Conservation (phyloP, 1,140 invertebrate species). For the Drosophila rufa region DNA sequence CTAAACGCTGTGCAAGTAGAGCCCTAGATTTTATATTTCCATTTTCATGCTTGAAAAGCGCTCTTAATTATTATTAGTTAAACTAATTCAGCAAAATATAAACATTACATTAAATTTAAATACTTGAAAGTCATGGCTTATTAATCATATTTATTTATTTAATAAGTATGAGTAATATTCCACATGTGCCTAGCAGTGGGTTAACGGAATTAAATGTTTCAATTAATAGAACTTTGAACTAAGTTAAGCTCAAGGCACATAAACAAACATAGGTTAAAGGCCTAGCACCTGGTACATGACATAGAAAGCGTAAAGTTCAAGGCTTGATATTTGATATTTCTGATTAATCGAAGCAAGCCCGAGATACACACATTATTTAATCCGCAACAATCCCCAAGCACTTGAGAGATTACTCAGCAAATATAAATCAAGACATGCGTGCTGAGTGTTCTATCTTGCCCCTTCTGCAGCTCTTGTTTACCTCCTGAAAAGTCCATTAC, state of each 20-base stretch:
- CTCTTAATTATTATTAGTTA: slow-evolving; percentile 29
- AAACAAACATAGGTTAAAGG: background rate
- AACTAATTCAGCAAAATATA: slow-evolving; percentile 23
- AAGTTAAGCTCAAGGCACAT: slow-evolving; percentile 20
- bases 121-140: slow-evolving; percentile 5
- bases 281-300: background rate
- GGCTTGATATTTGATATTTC: slow-evolving; percentile 2
- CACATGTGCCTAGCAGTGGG: background rate
- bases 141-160: background rate
- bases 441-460: slow-evolving; percentile 1
- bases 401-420: slow-evolving; percentile 24
- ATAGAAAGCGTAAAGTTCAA: slow-evolving; percentile 12
- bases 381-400: background rate
- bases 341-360: background rate
- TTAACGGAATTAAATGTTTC: background rate
- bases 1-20: slow-evolving; percentile 6
- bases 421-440: slow-evolving; percentile 31
- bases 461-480: slow-evolving; percentile 18
- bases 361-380: slow-evolving; percentile 1
- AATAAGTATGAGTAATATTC: background rate
- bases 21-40: slow-evolving; percentile 17
- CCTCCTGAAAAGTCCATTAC: slow-evolving; percentile 42
- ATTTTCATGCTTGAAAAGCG: slow-evolving; percentile 22
- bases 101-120: background rate
- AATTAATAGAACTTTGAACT: slow-evolving; percentile 11